Evolutionary conservation across 2,113 vertebrate genomes (phyloP).

Genomic region (Calidris pugnax): DNA sequence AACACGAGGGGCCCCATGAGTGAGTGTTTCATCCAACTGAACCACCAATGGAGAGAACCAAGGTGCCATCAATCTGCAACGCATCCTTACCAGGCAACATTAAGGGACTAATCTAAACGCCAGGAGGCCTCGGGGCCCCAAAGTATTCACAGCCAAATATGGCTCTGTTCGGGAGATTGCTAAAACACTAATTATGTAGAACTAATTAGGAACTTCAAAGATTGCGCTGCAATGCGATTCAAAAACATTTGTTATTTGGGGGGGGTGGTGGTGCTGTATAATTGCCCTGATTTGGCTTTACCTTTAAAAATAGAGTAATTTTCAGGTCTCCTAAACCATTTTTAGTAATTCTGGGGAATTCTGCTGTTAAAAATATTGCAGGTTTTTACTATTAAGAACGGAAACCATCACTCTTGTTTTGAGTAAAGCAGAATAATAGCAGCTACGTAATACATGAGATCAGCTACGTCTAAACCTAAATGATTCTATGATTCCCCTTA

Average conservation of each 20-base stretch:
- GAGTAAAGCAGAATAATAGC: neutral
- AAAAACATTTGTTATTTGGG: neutral
- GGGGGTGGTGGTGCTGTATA: neutral
- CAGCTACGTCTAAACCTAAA: neutral
- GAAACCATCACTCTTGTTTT: neutral
- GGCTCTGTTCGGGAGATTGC: neutral
- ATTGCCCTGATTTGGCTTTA: neutral
- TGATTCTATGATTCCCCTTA: neutral
- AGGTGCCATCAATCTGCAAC: neutral
- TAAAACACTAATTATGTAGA: neutral
- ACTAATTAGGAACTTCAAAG: neutral
- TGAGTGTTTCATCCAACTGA: neutral
- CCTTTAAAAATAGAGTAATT: neutral
- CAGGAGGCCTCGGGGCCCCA: fast-evolving
- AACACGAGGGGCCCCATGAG: neutral
- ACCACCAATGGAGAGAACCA: neutral
- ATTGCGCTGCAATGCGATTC: neutral
- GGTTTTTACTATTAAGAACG: neutral
- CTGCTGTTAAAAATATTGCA: neutral
- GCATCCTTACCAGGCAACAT: neutral
- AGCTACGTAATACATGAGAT: neutral
- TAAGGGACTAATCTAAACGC: neutral
- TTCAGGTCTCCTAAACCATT: neutral
- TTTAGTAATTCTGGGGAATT: neutral
- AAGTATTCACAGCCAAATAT: neutral